phyloP scores from a whole-genome alignment of 2,113 vertebrate genomes.

The Scatophagus argus region DNA sequence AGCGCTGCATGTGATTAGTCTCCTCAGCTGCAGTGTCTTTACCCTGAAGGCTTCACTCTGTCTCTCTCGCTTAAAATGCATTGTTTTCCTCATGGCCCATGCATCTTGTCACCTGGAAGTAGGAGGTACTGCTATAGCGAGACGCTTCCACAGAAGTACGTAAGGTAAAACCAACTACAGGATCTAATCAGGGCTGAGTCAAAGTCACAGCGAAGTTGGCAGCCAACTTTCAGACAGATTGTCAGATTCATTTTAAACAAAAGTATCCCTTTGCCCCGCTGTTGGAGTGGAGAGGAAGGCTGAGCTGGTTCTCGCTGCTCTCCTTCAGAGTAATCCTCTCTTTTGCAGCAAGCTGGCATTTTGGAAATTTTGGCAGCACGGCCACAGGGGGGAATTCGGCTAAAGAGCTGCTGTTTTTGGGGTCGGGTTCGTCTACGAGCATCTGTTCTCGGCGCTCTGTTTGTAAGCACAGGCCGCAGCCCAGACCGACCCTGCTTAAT shows the following conservation, averaged over 20 bases:
- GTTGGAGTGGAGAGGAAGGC: constrained; percentile 12
- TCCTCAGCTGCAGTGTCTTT: constrained; percentile 26
- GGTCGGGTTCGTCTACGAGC: constrained; percentile 12
- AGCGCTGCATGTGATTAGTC: constrained; percentile 40
- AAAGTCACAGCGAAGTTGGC: constrained; percentile 47
- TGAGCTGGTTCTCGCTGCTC: constrained; percentile 11
- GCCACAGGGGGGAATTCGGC: constrained; percentile 5
- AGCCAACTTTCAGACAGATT: constrained; percentile 44
- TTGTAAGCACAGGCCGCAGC: constrained; percentile 31
- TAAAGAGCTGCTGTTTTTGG: constrained; percentile 33
- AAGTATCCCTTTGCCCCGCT: background rate
- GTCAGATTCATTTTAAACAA: constrained; percentile 19
- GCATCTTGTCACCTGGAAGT: background rate
- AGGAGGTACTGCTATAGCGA: constrained; percentile 2
- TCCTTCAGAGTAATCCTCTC: constrained; percentile 37
- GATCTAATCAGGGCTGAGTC: constrained; percentile 26
- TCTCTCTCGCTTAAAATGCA: background rate
- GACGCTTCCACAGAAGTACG: too few species aligned
- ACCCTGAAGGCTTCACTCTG: constrained; percentile 16
- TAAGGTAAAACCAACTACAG: constrained; percentile 6
- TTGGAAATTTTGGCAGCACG: constrained; percentile 12
- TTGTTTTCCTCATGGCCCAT: constrained; percentile 18
- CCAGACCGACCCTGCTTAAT: constrained; percentile 46
- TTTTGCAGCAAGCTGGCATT: constrained; percentile 30
- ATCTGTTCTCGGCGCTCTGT: constrained; percentile 48